phyloP scores from a whole-genome alignment of 64 coral and sea anemone genomes.

The Pocillopora verrucosa region DNA sequence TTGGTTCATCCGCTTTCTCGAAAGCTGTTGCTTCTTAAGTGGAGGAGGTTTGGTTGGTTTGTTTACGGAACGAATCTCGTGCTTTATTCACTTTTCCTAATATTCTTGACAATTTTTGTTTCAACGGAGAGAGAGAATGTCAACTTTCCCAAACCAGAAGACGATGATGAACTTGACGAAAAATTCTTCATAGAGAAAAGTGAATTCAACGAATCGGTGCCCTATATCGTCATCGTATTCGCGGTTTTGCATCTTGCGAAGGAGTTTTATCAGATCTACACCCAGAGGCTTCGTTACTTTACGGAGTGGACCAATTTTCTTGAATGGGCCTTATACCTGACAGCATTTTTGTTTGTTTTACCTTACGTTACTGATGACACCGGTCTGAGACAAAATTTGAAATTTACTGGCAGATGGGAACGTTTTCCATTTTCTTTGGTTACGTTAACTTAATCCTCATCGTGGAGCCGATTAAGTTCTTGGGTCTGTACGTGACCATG shows the following conservation, averaged over 20 bases:
- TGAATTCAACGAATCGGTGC: constrained; percentile 15
- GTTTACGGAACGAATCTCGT: constrained; percentile 40
- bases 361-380: constrained; percentile 32
- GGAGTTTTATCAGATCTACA: constrained; percentile 60
- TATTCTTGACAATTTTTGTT: constrained; percentile 28
- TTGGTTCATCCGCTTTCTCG: constrained; percentile 51
- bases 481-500: constrained; percentile 73
- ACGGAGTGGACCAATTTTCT: constrained; percentile 43
- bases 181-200: constrained; percentile 6
- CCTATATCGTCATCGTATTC: constrained; percentile 17
- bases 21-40: constrained; percentile 55
- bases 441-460: constrained; percentile 54
- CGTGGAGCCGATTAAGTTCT: constrained; percentile 13
- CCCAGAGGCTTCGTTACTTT: constrained; percentile 52
- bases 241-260: constrained; percentile 39
- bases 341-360: constrained; percentile 42
- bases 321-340: constrained; percentile 49
- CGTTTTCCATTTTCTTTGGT: constrained; percentile 47
- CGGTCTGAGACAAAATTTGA: neutral
- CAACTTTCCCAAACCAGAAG: neutral
- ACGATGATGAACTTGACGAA: neutral
- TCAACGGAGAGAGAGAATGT: constrained; percentile 19
- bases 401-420: constrained; percentile 55
- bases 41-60: constrained; percentile 57
- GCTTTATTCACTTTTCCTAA: constrained; percentile 38